Percentiles rank a stretch among this genome's conserved stretches.
These are phyloP conservation scores for Tachina lurida DNA, from an alignment of 2,888 invertebrate species.

Conservation along the genomic window DNA sequence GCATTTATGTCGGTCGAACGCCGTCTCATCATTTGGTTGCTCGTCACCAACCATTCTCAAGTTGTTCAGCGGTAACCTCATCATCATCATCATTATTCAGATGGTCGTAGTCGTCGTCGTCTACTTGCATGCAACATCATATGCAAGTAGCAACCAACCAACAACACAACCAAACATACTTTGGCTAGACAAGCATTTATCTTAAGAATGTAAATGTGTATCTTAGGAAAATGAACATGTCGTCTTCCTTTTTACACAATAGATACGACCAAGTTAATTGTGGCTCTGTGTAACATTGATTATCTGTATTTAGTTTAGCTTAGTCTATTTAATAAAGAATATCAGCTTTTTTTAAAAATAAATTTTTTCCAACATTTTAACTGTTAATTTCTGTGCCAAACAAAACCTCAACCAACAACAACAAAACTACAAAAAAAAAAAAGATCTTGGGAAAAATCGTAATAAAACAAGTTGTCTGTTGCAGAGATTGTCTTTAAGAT, in stretches of 20 bases:
- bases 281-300: conserved; percentile 16
- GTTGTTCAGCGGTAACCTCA: conserved; percentile 16
- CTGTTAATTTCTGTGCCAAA: conserved; percentile 63
- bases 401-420: not conserved
- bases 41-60: conserved; percentile 44
- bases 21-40: conserved; percentile 41
- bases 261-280: conserved; percentile 19
- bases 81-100: conserved; percentile 36
- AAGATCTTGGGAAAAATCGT: conserved; percentile 25
- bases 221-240: conserved; percentile 60
- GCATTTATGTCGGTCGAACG: conserved; percentile 49
- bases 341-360: conserved; percentile 36
- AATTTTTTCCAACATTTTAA: conserved; percentile 65
- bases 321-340: conserved; percentile 51
- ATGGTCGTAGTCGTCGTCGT: not conserved
- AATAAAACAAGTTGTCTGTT: conserved; percentile 63
- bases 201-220: conserved; percentile 64
- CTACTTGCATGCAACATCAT: not conserved
- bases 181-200: conserved; percentile 66
- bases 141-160: not conserved
- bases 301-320: conserved; percentile 45
- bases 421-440: conserved; percentile 2
- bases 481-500: conserved; percentile 19
- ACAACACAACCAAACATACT: not conserved
- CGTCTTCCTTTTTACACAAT: conserved; percentile 60